Percentiles rank a stretch among this genome's conserved stretches.
Evolutionary conservation across 2,113 vertebrate species (phyloP).

Genomic region (Conger conger): DNA sequence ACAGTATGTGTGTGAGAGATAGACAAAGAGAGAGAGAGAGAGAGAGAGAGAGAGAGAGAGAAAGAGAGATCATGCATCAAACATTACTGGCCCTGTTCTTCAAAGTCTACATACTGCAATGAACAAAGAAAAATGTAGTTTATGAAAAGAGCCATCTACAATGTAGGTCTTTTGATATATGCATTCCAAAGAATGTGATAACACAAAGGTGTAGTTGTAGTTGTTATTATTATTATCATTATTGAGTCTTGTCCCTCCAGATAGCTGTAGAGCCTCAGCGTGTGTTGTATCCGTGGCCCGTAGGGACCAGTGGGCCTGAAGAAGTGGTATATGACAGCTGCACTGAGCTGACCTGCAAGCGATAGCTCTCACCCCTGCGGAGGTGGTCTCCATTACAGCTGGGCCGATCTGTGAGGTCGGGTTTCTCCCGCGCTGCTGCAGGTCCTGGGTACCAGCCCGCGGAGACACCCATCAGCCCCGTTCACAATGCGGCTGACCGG

Average conservation of each 20-base stretch:
- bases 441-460: not conserved
- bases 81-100: not conserved
- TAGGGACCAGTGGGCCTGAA: too few species aligned
- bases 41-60: too few species aligned
- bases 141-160: not conserved
- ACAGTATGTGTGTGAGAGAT: conserved; percentile 5
- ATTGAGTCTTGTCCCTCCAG: too few species aligned
- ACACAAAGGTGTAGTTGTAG: too few species aligned
- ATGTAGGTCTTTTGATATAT: too few species aligned
- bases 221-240: too few species aligned
- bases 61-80: too few species aligned
- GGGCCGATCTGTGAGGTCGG: not conserved
- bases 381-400: not conserved
- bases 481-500: not conserved
- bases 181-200: too few species aligned
- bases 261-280: too few species aligned
- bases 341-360: not conserved
- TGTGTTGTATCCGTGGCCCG: too few species aligned
- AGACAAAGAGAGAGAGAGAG: too few species aligned
- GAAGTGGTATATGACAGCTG: not conserved
- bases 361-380: not conserved
- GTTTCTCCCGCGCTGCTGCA: not conserved
- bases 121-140: not conserved
- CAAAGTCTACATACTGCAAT: not conserved
- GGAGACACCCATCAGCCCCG: not conserved